phyloP scores from a whole-genome alignment of 2,888 invertebrate species.

The Caenorhabditis sulstoni region DNA sequence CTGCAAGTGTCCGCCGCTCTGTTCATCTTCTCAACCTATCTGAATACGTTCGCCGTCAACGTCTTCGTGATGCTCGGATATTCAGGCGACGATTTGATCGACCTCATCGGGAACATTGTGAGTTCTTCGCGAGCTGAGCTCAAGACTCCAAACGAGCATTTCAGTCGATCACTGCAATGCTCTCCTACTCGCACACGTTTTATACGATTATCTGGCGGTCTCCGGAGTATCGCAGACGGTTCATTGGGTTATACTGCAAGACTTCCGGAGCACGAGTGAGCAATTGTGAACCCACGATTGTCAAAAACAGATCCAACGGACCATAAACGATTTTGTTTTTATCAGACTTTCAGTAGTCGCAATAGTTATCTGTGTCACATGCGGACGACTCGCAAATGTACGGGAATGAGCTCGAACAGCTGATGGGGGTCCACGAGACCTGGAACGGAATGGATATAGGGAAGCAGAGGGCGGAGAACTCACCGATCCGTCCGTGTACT shows the following conservation, averaged over 20 bases:
- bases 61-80: conserved; percentile 24
- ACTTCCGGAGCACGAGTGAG: background rate
- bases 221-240: conserved; percentile 40
- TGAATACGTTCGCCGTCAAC: conserved; percentile 12
- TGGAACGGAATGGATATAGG: background rate
- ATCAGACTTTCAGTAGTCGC: background rate
- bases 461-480: too few relatives aligned
- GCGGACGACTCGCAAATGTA: conserved; percentile 15
- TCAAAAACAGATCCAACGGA: background rate
- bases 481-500: conserved; percentile 21
- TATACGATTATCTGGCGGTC: conserved; percentile 53
- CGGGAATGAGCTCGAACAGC: conserved; percentile 12
- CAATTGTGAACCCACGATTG: background rate
- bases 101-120: background rate
- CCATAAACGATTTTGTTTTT: background rate
- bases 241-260: conserved; percentile 30
- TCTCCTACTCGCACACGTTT: conserved; percentile 49
- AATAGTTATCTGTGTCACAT: conserved; percentile 39
- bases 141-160: background rate
- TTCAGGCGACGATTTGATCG: conserved; percentile 24
- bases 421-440: conserved; percentile 23
- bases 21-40: conserved; percentile 34
- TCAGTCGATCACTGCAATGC: conserved; percentile 31
- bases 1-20: conserved; percentile 33
- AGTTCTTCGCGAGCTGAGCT: background rate